Conservation (phyloP, 30 jellyfish, hydroid and myxozoan genomes). For the Pseudorhiza aurosa region DNA sequence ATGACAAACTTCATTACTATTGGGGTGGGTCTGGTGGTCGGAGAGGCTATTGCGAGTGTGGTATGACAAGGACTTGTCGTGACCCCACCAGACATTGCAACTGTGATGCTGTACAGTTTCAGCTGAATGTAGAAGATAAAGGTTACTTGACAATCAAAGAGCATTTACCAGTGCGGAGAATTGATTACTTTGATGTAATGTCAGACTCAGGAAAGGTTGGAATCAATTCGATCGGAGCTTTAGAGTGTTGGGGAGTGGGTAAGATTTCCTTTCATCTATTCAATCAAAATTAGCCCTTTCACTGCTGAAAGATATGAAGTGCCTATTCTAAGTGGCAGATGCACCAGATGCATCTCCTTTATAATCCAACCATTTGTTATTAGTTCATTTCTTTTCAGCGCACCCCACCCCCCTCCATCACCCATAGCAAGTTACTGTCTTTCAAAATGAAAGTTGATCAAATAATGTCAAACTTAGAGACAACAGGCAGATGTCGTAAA, state of each 20-base stretch:
- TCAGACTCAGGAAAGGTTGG: slow-evolving; percentile 75
- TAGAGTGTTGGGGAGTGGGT: slow-evolving; percentile 94
- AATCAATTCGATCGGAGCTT: slow-evolving; percentile 81
- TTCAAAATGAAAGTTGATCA: too few relatives aligned
- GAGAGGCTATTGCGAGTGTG: slow-evolving; percentile 96
- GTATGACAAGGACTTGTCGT: slow-evolving; percentile 71
- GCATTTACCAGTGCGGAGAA: slow-evolving; percentile 93
- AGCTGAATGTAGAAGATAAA: slow-evolving; percentile 54
- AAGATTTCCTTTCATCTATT: not conserved
- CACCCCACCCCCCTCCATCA: too few relatives aligned
- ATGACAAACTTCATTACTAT: slow-evolving; percentile 90
- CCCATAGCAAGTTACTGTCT: too few relatives aligned
- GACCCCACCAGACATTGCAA: slow-evolving; percentile 66
- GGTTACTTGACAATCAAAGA: slow-evolving; percentile 87
- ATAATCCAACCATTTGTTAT: not conserved
- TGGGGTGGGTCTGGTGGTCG: slow-evolving; percentile 96
- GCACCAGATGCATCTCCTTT: not conserved
- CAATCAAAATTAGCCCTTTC: too few relatives aligned
- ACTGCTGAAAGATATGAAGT: too few relatives aligned
- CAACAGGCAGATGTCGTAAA: too few relatives aligned
- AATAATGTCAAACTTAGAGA: too few relatives aligned
- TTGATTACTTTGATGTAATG: slow-evolving; percentile 80
- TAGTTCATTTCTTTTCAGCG: not conserved
- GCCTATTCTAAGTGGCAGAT: not conserved
- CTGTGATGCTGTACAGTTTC: slow-evolving; percentile 69